Evolutionary conservation across 2,888 invertebrate species (phyloP).

Genomic region (Lacanobia wlatinum): DNA sequence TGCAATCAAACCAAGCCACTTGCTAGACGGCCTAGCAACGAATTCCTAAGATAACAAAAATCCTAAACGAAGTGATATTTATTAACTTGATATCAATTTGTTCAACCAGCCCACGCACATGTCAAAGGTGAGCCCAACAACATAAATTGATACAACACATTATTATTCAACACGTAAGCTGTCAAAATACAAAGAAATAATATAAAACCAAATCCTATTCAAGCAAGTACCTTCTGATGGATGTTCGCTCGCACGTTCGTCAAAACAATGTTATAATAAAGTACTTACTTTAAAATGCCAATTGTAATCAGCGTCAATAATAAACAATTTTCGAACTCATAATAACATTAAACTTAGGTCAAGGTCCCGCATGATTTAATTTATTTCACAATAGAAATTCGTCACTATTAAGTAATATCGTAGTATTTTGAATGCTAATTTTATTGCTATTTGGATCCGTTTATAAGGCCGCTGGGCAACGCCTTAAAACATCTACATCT

Average conservation of each 20-base stretch:
- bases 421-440: conserved; percentile 36
- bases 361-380: conserved; percentile 37
- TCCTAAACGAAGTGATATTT: conserved; percentile 1
- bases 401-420: conserved; percentile 34
- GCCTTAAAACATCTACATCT: background rate
- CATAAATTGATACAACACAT: conserved; percentile 38
- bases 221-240: conserved; percentile 38
- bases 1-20: background rate
- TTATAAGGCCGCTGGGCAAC: conserved; percentile 4
- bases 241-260: conserved; percentile 36
- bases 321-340: conserved; percentile 24
- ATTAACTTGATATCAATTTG: conserved; percentile 12
- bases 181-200: conserved; percentile 39
- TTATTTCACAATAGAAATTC: conserved; percentile 42
- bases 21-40: background rate
- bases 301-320: conserved; percentile 60
- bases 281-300: conserved; percentile 64
- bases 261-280: conserved; percentile 39
- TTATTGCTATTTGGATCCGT: conserved; percentile 15
- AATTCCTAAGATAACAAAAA: background rate
- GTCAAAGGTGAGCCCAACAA: conserved; percentile 43
- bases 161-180: conserved; percentile 43
- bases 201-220: conserved; percentile 26
- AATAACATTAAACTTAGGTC: conserved; percentile 19
- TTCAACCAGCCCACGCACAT: conserved; percentile 21